phyloP scores from a whole-genome alignment of 2,113 vertebrate genomes.

The Zeus faber region DNA sequence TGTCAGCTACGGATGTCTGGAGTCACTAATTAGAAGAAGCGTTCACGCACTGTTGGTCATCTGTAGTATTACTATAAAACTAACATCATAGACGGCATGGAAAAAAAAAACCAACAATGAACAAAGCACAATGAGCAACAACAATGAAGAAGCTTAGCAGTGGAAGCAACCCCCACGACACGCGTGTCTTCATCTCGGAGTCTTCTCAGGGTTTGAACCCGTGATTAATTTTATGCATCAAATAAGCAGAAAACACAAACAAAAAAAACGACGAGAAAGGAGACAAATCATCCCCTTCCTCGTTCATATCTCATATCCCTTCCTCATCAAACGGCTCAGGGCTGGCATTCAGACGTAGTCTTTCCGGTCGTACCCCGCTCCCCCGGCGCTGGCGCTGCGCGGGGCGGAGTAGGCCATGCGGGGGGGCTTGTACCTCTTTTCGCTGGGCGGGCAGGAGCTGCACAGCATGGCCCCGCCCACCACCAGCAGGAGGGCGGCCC shows the following conservation, averaged over 20 bases:
- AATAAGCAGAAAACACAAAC: conserved; percentile 16
- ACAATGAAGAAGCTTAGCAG: conserved; percentile 36
- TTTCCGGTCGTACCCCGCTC: conserved; percentile 70
- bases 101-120: no score
- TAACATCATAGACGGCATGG: no score
- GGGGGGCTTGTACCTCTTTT: conserved; percentile 69
- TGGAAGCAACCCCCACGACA: conserved; percentile 14
- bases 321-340: not conserved
- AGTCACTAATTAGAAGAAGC: no score
- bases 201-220: conserved; percentile 41
- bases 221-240: conserved; percentile 24
- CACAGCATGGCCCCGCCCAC: conserved; percentile 76
- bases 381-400: conserved; percentile 42
- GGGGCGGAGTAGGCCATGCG: conserved; percentile 72
- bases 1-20: no score
- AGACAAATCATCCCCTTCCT: conserved; percentile 2
- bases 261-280: conserved; percentile 8
- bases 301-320: not conserved
- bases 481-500: conserved; percentile 58
- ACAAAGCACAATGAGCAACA: conserved; percentile 1
- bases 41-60: no score
- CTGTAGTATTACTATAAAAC: no score
- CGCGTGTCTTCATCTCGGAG: conserved; percentile 75
- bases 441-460: conserved; percentile 72
- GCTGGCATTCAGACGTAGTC: conserved; percentile 74